Evolutionary conservation across 2,888 invertebrate genomes (phyloP).

Genomic region (Dryadula phaetusa): DNA sequence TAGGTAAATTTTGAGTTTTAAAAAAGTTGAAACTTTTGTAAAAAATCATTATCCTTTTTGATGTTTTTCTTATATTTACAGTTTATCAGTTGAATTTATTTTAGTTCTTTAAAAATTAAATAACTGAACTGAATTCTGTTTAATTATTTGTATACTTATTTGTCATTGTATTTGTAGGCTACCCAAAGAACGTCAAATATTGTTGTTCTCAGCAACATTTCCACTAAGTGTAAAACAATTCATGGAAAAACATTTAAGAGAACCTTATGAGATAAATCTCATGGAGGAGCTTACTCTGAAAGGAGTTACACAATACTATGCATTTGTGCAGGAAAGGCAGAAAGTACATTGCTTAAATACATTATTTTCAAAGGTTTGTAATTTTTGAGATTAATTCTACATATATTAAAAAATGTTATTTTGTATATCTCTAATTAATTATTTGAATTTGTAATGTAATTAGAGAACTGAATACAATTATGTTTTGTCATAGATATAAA

Average conservation of each 20-base stretch:
- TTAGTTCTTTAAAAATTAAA: too few relatives aligned
- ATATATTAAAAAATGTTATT: not conserved
- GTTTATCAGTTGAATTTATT: too few relatives aligned
- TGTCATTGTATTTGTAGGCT: conserved; percentile 82
- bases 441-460: not conserved
- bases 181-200: conserved; percentile 97
- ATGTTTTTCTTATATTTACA: too few relatives aligned
- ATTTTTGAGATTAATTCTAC: not conserved
- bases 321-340: conserved; percentile 99
- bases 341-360: conserved; percentile 99
- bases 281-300: conserved; percentile 99
- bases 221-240: conserved; percentile 99
- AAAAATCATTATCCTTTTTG: too few relatives aligned
- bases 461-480: not conserved
- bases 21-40: too few relatives aligned
- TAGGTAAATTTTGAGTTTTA: too few relatives aligned
- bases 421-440: not conserved
- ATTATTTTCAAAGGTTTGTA: conserved; percentile 96
- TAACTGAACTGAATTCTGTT: too few relatives aligned
- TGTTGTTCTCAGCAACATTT: conserved; percentile 99
- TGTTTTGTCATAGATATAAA: not conserved
- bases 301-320: conserved; percentile 99
- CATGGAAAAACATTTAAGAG: conserved; percentile 98
- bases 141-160: not conserved
- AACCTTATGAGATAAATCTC: conserved; percentile 99